These are phyloP conservation scores for Monodelphis domestica DNA, from an alignment of 2,797 vertebrate genomes.

Conservation along the genomic window DNA sequence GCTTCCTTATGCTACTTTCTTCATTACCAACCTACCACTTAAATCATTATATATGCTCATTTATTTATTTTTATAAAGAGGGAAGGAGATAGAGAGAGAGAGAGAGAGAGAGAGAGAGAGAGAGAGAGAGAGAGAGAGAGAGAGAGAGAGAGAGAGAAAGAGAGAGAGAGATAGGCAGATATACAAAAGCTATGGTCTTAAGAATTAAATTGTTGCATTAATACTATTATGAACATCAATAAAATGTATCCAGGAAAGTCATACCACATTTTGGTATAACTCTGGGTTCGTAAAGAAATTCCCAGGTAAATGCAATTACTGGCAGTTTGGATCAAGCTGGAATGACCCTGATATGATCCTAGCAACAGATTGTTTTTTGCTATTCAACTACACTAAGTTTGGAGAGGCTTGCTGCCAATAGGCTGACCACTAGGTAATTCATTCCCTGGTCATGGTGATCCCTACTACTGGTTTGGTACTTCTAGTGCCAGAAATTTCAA, in stretches of 20 bases:
- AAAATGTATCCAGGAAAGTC: background rate
- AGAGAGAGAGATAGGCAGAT: too few species aligned
- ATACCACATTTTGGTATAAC: background rate
- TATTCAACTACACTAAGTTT: background rate
- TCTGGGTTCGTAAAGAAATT: background rate
- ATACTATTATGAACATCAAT: background rate
- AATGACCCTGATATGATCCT: background rate
- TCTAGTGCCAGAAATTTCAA: background rate
- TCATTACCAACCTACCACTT: background rate
- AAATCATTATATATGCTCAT: background rate
- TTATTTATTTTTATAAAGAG: too few species aligned
- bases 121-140: too few species aligned
- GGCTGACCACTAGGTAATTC: background rate
- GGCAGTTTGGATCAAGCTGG: background rate
- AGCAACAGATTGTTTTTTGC: background rate
- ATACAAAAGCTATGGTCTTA: too few species aligned
- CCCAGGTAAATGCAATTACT: background rate
- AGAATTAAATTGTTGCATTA: background rate
- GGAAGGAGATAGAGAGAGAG: too few species aligned
- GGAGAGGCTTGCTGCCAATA: background rate
- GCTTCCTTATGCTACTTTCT: background rate
- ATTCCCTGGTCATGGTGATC: background rate
- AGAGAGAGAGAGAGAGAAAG: too few species aligned
- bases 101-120: too few species aligned
- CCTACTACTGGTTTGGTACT: background rate